Evolutionary conservation across 2,113 vertebrate genomes (phyloP).

Genomic region (Sebastes fasciatus): DNA sequence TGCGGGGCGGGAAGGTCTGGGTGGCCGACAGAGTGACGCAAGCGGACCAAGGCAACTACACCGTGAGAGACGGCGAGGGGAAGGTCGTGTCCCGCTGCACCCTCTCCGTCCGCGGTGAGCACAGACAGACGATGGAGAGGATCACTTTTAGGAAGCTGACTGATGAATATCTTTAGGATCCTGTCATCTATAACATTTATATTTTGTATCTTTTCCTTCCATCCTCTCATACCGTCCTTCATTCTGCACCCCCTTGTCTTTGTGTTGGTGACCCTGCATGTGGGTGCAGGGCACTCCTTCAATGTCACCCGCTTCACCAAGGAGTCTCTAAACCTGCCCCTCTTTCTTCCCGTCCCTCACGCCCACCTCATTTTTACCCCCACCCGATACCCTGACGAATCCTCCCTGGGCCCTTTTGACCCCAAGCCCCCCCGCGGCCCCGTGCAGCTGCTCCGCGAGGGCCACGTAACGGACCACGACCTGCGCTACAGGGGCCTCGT

Average conservation of each 20-base stretch:
- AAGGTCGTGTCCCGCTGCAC: slow-evolving; percentile 87
- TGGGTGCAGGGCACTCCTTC: slow-evolving; percentile 70
- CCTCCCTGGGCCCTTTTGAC: slow-evolving; percentile 67
- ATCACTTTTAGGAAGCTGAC: not conserved
- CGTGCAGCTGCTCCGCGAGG: slow-evolving; percentile 72
- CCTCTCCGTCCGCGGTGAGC: slow-evolving; percentile 83
- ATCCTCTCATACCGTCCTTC: slow-evolving; percentile 24
- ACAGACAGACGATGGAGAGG: not conserved
- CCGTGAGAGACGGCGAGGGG: slow-evolving; percentile 85
- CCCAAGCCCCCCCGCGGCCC: slow-evolving; percentile 61
- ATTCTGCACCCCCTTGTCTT: slow-evolving; percentile 6
- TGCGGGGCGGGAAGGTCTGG: slow-evolving; percentile 68
- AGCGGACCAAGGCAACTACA: slow-evolving; percentile 87
- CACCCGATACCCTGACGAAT: slow-evolving; percentile 51
- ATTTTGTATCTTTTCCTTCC: slow-evolving; percentile 46
- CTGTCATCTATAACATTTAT: slow-evolving; percentile 18
- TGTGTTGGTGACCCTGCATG: slow-evolving; percentile 23
- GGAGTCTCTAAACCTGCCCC: slow-evolving; percentile 78
- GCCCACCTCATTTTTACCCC: slow-evolving; percentile 76
- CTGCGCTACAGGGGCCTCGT: slow-evolving; percentile 73
- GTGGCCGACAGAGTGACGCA: slow-evolving; percentile 75
- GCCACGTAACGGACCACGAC: slow-evolving; percentile 69
- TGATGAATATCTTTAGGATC: not conserved
- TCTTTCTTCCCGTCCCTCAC: slow-evolving; percentile 73
- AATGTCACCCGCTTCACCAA: slow-evolving; percentile 76